Conservation (phyloP, 2,888 invertebrate genomes). For the Ichneumoninae sp. region DNA sequence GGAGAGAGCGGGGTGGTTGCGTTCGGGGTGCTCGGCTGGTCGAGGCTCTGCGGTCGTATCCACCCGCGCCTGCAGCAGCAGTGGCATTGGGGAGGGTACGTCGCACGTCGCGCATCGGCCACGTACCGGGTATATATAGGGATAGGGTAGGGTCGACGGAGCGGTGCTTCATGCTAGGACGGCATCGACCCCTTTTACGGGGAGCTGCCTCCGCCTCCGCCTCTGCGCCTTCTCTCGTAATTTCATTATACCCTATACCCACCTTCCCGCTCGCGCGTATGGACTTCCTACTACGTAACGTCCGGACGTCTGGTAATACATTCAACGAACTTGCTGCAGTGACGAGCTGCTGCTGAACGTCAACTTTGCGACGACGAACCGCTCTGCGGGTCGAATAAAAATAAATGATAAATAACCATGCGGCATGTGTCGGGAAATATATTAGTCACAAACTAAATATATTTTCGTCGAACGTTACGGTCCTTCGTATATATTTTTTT, state of each 20-base stretch:
- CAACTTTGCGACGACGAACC: not conserved
- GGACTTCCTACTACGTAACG: constrained; percentile 4
- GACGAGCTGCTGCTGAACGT: not conserved
- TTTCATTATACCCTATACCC: constrained; percentile 24
- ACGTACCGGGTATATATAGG: constrained; percentile 5
- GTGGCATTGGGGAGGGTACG: constrained; percentile 6
- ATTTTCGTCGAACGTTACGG: too few species aligned
- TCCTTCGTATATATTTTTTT: too few species aligned
- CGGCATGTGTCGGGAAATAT: too few species aligned
- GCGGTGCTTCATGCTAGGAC: constrained; percentile 10
- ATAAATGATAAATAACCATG: too few species aligned
- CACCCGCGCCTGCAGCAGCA: constrained; percentile 5
- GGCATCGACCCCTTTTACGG: constrained; percentile 43
- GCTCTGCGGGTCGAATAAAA: too few species aligned
- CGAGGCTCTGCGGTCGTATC: constrained; percentile 32
- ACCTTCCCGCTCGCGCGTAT: not conserved
- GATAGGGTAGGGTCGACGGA: not conserved
- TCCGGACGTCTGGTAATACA: constrained; percentile 1
- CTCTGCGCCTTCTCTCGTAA: constrained; percentile 29
- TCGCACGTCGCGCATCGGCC: constrained; percentile 33
- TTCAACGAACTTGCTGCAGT: not conserved
- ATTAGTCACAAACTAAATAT: too few species aligned
- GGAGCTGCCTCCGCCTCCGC: constrained; percentile 12
- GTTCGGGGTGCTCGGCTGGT: constrained; percentile 10
- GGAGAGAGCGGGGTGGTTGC: not conserved